phyloP scores from a whole-genome alignment of 2,113 vertebrate genomes.

The Ctenomys sociabilis region DNA sequence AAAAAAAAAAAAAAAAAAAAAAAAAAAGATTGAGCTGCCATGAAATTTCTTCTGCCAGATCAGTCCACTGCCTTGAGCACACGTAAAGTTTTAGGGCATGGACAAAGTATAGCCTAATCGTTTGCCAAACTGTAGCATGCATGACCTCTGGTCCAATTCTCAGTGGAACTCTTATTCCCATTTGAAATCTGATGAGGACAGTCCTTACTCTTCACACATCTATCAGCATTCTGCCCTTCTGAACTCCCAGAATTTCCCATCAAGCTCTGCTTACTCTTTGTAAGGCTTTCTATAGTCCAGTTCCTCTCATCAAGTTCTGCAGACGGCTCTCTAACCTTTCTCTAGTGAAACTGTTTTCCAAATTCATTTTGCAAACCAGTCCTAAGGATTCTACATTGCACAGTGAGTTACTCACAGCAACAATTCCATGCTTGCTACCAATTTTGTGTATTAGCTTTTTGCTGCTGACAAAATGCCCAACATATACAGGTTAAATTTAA shows the following conservation, averaged over 20 bases:
- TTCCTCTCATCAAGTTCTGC: neutral
- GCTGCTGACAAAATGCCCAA: neutral
- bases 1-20: too few species aligned
- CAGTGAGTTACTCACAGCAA: neutral
- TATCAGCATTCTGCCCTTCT: neutral
- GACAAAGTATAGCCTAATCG: neutral
- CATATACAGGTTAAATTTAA: neutral
- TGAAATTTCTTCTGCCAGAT: neutral
- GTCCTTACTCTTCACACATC: neutral
- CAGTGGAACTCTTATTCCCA: neutral
- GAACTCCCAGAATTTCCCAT: neutral
- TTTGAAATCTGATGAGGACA: neutral
- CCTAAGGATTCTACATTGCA: neutral
- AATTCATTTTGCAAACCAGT: neutral
- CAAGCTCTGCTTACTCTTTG: neutral
- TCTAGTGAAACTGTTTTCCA: neutral
- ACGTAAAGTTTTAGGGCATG: neutral
- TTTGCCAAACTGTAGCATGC: neutral
- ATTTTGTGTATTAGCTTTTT: neutral
- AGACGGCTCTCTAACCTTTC: neutral
- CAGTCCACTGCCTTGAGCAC: neutral
- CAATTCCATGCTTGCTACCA: neutral
- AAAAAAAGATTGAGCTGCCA: neutral
- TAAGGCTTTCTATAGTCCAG: neutral
- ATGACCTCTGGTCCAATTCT: neutral